phyloP scores from a whole-genome alignment of 2,888 invertebrate genomes.

The Corbicula japonica region DNA sequence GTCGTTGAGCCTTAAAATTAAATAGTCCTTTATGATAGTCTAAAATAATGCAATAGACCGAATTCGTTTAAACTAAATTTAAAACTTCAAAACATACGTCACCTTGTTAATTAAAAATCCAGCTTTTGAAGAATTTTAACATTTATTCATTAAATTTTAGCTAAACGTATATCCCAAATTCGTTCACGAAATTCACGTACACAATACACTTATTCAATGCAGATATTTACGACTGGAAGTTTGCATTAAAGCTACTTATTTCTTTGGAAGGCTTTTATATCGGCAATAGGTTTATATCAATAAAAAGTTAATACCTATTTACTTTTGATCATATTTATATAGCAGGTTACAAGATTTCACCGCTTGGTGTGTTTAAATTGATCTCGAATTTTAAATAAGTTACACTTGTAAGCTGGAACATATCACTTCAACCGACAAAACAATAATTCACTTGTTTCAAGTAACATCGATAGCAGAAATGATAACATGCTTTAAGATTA shows the following conservation, averaged over 20 bases:
- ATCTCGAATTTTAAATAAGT: background rate
- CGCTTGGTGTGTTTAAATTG: background rate
- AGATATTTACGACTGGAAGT: background rate
- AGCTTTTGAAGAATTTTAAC: background rate
- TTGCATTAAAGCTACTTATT: background rate
- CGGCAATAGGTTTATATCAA: conserved; percentile 8
- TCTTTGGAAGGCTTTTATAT: background rate
- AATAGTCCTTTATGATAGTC: too few relatives aligned
- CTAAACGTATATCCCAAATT: background rate
- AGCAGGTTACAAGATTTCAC: background rate
- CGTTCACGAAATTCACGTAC: background rate
- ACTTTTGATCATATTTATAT: background rate
- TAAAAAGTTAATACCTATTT: conserved; percentile 17
- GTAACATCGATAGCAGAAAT: background rate
- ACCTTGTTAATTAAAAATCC: background rate
- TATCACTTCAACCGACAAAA: background rate
- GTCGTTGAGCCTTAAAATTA: too few relatives aligned
- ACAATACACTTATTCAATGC: background rate
- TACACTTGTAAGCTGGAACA: background rate
- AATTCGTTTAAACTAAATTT: too few relatives aligned
- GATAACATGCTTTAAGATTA: background rate
- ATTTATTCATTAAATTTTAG: background rate
- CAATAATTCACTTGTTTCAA: background rate
- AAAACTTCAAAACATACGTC: too few relatives aligned
- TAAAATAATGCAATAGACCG: too few relatives aligned